phyloP scores from a whole-genome alignment of 2,113 vertebrate genomes.

The Serilophus lunatus region DNA sequence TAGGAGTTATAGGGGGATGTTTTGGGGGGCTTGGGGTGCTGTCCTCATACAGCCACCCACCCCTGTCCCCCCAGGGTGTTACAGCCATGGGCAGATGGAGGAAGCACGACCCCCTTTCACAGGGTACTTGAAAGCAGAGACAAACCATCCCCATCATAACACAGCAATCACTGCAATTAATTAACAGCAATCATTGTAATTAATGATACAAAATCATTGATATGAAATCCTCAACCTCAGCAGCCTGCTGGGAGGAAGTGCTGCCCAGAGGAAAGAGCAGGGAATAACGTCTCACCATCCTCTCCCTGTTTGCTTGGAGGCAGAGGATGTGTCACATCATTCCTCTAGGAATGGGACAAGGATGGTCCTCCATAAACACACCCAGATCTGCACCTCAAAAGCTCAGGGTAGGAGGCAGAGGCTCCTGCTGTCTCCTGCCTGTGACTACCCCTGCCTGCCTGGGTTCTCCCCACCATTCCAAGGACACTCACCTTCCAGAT shows the following conservation, averaged over 20 bases:
- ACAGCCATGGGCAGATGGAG: rapidly evolving
- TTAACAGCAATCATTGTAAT: background rate
- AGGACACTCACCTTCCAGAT: slow-evolving; percentile 92
- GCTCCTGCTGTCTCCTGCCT: background rate
- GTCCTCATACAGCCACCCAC: background rate
- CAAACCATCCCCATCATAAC: background rate
- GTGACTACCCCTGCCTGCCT: rapidly evolving
- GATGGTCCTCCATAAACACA: background rate
- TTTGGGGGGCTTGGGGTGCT: background rate
- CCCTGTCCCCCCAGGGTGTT: background rate
- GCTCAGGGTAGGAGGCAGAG: background rate
- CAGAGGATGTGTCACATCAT: background rate
- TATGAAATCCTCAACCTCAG: background rate
- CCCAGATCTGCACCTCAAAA: background rate
- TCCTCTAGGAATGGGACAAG: rapidly evolving
- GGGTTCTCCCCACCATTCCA: rapidly evolving
- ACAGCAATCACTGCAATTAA: background rate
- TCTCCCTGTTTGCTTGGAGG: background rate
- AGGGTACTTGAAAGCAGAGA: background rate
- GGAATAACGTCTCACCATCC: background rate
- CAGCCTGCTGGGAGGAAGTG: background rate
- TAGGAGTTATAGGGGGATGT: background rate
- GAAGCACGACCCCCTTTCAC: background rate
- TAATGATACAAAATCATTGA: background rate
- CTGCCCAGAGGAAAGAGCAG: background rate